phyloP scores from a whole-genome alignment of 2,797 vertebrate genomes.

The Sebastiscus tertius region DNA sequence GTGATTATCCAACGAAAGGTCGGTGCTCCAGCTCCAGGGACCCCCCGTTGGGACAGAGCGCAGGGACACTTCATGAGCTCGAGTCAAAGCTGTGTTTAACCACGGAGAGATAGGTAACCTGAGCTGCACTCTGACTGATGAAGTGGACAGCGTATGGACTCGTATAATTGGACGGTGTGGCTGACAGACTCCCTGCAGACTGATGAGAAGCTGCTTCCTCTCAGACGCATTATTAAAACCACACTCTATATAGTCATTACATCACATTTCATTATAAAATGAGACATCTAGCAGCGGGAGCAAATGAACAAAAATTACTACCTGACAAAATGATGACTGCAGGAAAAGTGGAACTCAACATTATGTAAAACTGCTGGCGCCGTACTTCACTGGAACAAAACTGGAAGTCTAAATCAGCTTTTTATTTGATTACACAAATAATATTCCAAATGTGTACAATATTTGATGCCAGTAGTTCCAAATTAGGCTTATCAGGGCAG shows the following conservation, averaged over 20 bases:
- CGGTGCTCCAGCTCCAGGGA: neutral
- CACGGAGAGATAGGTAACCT: conserved; percentile 13
- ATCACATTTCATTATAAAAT: conserved; percentile 44
- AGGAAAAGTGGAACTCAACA: neutral
- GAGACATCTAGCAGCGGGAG: conserved; percentile 20
- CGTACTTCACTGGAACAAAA: neutral
- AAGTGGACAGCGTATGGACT: conserved; percentile 9
- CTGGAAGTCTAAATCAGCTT: neutral
- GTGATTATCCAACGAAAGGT: conserved; percentile 39
- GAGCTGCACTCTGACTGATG: conserved; percentile 27
- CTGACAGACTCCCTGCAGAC: conserved; percentile 34
- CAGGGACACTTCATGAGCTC: conserved; percentile 3
- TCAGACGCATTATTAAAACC: conserved; percentile 45
- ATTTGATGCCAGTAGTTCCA: neutral
- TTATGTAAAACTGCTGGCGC: conserved; percentile 21
- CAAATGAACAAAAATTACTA: conserved; percentile 37
- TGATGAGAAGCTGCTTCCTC: conserved; percentile 11
- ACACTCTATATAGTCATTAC: conserved; percentile 35
- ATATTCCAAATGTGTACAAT: neutral
- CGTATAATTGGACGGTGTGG: conserved; percentile 40
- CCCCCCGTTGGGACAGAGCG: neutral
- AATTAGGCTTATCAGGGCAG: neutral
- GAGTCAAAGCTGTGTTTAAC: conserved; percentile 32
- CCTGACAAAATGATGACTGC: conserved; percentile 34
- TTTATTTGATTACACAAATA: neutral